Evolutionary conservation across 2,888 invertebrate species (phyloP).

Genomic region (Parnassius mnemosyne): DNA sequence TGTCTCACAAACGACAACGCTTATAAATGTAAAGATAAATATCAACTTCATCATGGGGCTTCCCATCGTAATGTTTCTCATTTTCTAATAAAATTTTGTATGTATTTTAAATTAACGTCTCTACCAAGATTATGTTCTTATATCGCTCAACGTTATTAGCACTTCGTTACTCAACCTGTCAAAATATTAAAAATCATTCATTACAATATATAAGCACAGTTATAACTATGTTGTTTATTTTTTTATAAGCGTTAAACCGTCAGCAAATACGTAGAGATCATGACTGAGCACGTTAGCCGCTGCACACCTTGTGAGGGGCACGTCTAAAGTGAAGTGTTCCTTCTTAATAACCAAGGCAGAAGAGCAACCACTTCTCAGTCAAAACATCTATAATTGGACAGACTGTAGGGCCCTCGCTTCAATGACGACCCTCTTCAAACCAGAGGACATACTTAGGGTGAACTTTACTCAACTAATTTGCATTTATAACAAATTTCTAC

Average conservation of each 20-base stretch:
- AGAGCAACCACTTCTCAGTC: constrained; percentile 49
- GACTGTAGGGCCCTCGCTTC: constrained; percentile 57
- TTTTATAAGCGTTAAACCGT: neutral
- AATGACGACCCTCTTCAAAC: constrained; percentile 68
- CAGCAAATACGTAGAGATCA: constrained; percentile 2
- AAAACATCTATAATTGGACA: constrained; percentile 73
- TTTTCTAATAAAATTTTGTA: constrained; percentile 1
- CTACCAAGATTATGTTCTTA: neutral
- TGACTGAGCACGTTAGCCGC: neutral
- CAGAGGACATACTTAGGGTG: constrained; percentile 43
- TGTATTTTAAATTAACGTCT: neutral
- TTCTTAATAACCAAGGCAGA: constrained; percentile 42
- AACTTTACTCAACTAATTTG: constrained; percentile 51
- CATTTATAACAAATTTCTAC: constrained; percentile 39
- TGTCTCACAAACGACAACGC: constrained; percentile 49
- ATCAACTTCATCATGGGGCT: constrained; percentile 13
- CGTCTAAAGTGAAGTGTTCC: constrained; percentile 26
- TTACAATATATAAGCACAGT: neutral
- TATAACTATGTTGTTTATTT: neutral
- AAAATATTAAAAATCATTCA: neutral
- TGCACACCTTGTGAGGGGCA: constrained; percentile 23
- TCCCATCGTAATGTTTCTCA: constrained; percentile 15
- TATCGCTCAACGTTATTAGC: neutral
- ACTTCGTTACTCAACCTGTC: neutral
- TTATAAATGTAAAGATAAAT: constrained; percentile 47